Base-by-base conservation (phyloP, 1,140 invertebrate species). In the Batillaria attramentaria region DNA sequence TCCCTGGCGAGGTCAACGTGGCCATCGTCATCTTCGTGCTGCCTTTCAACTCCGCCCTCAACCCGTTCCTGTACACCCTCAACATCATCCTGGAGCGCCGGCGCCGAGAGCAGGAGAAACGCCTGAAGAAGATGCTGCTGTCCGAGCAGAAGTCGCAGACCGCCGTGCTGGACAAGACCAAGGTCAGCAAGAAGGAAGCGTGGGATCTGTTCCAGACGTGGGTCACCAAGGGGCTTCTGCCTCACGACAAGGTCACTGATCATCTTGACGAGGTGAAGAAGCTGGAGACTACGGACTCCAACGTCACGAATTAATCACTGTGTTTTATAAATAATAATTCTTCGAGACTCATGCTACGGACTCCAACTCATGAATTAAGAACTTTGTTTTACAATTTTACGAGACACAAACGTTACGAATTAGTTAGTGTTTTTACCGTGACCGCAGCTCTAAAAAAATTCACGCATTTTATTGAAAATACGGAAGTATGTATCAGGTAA, bases 1-100 rank as follows among this genome's bases (percentile, higher is more conserved):
- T 79, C 2, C 78, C 78, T 8, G 60, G 78, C 16, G 50, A 79
- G 8, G 50, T 74, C 41, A 70, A 73, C 57, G 69, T 79, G 31
- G 41, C 60, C 3, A 46, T 69, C 18, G 70, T 69, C 33, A 65
- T 78, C 35, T 78, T 78, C 65, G 46, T 78, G n/a, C 57, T 78
- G 68, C 77, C 77, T 35, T 46, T 65, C 31, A 78, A 78, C 68
- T 78, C 77, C 28, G 77, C 77, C 28, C 65, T 78, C 28, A 78
- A 78, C 42, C 77, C 77, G 3, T 78, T 72, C 70, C 70, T 79
- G n/a, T 79, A 79, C 35, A 79, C 78, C 6, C 33, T 60, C 2
- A 78, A 73, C 57, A 70, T 69, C 16, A 57, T 78, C 5, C 41
- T 72, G 46, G 35, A 66, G 31, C 65, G 65, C 10, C 65, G 65